Conservation (phyloP, 1,140 invertebrate species). For the Euura lappo region DNA sequence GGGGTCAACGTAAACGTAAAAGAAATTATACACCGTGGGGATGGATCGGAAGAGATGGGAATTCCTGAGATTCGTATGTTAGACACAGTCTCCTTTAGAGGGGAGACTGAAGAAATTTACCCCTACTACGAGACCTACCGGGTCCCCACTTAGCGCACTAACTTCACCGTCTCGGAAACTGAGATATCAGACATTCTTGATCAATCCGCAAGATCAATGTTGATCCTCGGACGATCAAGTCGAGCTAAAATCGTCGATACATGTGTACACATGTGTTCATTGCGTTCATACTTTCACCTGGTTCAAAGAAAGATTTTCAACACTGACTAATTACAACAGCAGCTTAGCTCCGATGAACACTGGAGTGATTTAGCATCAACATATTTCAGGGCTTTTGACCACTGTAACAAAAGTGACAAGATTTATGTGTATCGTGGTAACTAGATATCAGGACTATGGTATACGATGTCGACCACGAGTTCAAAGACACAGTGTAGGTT, state of each 20-base stretch:
- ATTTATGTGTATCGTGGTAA: too few species aligned
- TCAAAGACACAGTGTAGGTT: not conserved
- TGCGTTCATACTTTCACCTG: too few species aligned
- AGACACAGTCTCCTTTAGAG: slow-evolving; percentile 27
- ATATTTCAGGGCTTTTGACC: too few species aligned
- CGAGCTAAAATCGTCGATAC: too few species aligned
- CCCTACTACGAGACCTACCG: not conserved
- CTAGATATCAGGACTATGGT: too few species aligned
- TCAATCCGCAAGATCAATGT: not conserved
- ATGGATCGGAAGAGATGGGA: slow-evolving; percentile 39
- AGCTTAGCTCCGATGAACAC: too few species aligned
- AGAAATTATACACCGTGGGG: slow-evolving; percentile 37
- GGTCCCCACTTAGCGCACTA: not conserved
- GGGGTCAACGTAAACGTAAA: slow-evolving; percentile 45
- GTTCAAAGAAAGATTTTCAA: too few species aligned
- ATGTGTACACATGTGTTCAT: too few species aligned
- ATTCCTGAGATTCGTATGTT: not conserved
- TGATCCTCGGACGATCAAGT: not conserved
- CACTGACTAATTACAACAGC: too few species aligned
- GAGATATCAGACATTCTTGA: not conserved
- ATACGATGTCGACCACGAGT: too few species aligned
- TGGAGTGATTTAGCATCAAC: too few species aligned
- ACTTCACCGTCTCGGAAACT: not conserved
- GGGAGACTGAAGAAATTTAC: slow-evolving; percentile 3
- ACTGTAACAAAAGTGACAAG: too few species aligned